Evolutionary conservation across 2,797 vertebrate genomes (phyloP).

Genomic region (Acridotheres tristis): DNA sequence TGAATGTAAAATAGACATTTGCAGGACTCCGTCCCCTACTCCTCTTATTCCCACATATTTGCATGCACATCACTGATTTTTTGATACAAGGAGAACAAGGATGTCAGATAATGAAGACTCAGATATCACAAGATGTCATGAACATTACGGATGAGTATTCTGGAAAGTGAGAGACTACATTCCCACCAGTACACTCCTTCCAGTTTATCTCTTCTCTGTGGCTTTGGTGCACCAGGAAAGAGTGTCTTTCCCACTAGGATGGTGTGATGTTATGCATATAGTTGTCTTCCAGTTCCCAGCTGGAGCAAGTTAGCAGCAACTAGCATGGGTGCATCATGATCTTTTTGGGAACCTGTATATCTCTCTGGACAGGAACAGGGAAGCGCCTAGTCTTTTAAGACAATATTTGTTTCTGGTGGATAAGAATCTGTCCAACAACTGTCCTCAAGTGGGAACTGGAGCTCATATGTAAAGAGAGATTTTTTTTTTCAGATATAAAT

Average conservation of each 20-base stretch:
- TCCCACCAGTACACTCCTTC: not conserved
- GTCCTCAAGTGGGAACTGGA: not conserved
- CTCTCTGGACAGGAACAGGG: not conserved
- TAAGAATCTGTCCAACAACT: not conserved
- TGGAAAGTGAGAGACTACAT: not conserved
- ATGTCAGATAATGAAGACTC: rapidly evolving
- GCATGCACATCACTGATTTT: not conserved
- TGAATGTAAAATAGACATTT: not conserved
- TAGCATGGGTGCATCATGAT: not conserved
- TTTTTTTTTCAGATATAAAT: not conserved
- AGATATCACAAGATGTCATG: not conserved
- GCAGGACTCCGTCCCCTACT: not conserved
- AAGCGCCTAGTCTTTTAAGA: not conserved
- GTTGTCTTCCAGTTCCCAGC: not conserved
- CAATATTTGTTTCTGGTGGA: not conserved
- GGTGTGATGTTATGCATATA: not conserved
- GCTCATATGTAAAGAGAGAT: not conserved
- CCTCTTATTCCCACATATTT: not conserved
- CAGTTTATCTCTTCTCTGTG: not conserved
- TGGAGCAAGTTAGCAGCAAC: not conserved
- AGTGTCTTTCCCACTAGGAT: not conserved
- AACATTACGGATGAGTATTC: not conserved
- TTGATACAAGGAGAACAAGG: not conserved
- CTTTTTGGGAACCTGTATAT: not conserved
- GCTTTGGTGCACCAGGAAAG: not conserved